A percentile compares a stretch with the other conserved stretches of the same genome.
phyloP scores from a whole-genome alignment of 2,797 vertebrate genomes.

The Ciconia nigra region DNA sequence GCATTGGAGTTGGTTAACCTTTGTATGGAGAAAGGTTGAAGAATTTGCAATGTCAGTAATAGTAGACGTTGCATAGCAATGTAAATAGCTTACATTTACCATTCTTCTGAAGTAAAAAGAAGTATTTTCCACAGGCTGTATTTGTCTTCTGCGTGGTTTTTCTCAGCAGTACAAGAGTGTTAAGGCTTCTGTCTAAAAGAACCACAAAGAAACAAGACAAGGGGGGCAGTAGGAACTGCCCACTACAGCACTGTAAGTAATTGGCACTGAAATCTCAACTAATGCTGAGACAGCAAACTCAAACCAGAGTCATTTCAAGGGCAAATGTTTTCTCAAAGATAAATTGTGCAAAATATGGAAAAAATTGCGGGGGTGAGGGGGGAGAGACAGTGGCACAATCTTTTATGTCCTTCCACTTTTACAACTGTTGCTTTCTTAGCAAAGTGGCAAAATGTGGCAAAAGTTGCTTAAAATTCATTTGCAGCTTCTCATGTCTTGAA shows the following conservation, averaged over 20 bases:
- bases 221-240: background rate
- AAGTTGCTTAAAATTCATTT: background rate
- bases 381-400: background rate
- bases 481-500: background rate
- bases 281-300: background rate
- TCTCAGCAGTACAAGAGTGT: background rate
- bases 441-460: background rate
- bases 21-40: background rate
- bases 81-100: background rate
- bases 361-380: rapidly evolving
- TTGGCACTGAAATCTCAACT: background rate
- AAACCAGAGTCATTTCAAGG: background rate
- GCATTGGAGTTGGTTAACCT: background rate
- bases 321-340: background rate
- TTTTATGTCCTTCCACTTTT: background rate
- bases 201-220: background rate
- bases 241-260: background rate
- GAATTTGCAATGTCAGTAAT: background rate
- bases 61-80: background rate
- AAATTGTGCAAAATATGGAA: background rate
- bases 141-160: background rate
- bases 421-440: background rate
- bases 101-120: background rate
- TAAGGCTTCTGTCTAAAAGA: background rate
- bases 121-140: background rate